Conservation (phyloP, 1,140 invertebrate genomes). For the Drosophila subpulchrella region DNA sequence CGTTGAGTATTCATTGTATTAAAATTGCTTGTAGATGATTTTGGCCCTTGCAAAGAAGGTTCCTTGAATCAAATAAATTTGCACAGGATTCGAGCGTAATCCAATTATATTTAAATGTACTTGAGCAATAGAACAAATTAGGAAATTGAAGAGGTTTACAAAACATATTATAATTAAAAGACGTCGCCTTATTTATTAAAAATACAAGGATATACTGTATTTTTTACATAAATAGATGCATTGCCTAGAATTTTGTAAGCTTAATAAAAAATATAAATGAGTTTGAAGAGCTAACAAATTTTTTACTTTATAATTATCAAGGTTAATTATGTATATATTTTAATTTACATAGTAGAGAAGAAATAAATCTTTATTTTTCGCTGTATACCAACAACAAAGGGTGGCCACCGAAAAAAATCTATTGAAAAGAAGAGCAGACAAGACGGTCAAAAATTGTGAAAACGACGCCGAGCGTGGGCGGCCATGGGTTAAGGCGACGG, state of each 20-base stretch:
- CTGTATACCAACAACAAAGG: conserved; percentile 3
- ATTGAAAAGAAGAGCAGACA: conserved; percentile 6
- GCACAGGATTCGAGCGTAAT: not conserved
- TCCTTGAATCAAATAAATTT: not conserved
- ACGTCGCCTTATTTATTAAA: too few species aligned
- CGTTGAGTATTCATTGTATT: not conserved
- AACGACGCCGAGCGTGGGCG: not conserved
- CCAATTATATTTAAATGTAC: not conserved
- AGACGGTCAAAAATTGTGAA: conserved; percentile 7
- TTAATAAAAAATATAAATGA: too few species aligned
- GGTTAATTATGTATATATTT: too few species aligned
- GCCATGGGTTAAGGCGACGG: conserved; percentile 68
- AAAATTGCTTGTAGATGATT: too few species aligned
- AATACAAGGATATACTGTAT: too few species aligned
- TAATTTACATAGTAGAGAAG: too few species aligned
- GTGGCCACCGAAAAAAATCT: not conserved
- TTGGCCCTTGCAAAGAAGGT: not conserved
- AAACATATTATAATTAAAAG: too few species aligned
- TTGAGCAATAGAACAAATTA: not conserved
- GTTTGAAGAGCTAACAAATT: too few species aligned
- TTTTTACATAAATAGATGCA: too few species aligned
- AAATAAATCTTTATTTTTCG: conserved; percentile 1
- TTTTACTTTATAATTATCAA: too few species aligned
- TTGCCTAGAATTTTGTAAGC: too few species aligned
- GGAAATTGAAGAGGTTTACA: not conserved